Conservation (phyloP, 1,140 invertebrate genomes). For the Listronotus bonariensis region DNA sequence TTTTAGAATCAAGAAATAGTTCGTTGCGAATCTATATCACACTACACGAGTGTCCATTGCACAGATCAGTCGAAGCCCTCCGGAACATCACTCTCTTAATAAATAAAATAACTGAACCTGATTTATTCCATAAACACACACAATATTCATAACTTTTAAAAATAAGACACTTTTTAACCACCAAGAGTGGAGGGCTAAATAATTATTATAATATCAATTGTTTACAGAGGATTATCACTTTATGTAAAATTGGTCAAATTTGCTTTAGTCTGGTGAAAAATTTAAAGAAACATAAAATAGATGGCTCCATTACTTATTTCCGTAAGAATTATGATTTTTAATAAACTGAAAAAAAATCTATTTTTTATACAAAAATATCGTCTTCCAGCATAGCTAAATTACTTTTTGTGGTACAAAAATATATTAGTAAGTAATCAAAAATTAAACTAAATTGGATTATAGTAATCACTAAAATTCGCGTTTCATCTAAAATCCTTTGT, state of each 20-base stretch:
- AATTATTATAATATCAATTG: conserved; percentile 20
- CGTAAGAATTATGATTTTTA: too few relatives aligned
- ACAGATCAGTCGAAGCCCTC: conserved; percentile 43
- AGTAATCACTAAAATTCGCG: too few relatives aligned
- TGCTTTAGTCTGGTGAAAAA: background rate
- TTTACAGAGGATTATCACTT: conserved; percentile 18
- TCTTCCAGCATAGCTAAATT: too few relatives aligned
- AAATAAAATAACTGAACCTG: conserved; percentile 20
- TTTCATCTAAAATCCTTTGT: too few relatives aligned
- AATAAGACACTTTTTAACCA: conserved; percentile 25
- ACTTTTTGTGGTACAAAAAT: too few relatives aligned
- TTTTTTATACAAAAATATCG: too few relatives aligned
- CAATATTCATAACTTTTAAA: conserved; percentile 24
- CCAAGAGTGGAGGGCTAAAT: conserved; percentile 29
- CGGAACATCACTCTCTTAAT: conserved; percentile 10
- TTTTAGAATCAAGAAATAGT: conserved; percentile 10
- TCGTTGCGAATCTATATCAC: conserved; percentile 42
- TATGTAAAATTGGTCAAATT: conserved; percentile 18
- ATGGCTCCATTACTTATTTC: background rate
- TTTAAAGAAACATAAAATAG: conserved; percentile 1
- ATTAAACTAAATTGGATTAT: too few relatives aligned
- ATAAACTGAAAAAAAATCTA: too few relatives aligned
- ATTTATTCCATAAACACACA: conserved; percentile 28
- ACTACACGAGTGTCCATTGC: conserved; percentile 45
- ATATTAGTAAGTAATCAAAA: too few relatives aligned